Percentiles rank a stretch among this genome's conserved stretches.
Conservation (phyloP, 2,113 vertebrate genomes). For the Alligator mississippiensis region DNA sequence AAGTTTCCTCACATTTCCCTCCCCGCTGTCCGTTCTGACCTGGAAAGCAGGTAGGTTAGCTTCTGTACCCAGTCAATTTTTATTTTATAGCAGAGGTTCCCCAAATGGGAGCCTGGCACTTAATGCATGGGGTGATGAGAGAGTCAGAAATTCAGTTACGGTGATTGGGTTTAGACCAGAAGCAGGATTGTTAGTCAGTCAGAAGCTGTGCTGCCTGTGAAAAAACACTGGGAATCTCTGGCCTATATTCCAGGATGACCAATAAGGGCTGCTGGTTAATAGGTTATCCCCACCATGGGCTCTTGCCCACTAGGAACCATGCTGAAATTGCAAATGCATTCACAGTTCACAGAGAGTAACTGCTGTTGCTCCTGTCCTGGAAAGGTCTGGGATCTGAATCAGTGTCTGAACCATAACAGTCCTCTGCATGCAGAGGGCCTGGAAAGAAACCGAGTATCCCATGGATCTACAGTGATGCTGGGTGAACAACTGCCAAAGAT, state of each 20-base stretch:
- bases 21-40: not conserved
- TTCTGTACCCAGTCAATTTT: not conserved
- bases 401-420: not conserved
- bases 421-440: not conserved
- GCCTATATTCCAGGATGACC: not conserved
- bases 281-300: not conserved
- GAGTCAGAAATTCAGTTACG: too few relatives aligned
- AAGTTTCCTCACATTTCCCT: not conserved
- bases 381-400: fast-evolving
- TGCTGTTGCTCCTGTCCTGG: not conserved
- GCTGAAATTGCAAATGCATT: not conserved
- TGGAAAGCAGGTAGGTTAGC: not conserved
- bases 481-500: fast-evolving
- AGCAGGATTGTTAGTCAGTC: too few relatives aligned
- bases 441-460: not conserved
- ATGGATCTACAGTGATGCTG: not conserved
- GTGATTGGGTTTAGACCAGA: too few relatives aligned
- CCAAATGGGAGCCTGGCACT: too few relatives aligned
- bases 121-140: too few relatives aligned
- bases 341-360: not conserved
- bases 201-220: too few relatives aligned
- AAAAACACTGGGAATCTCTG: too few relatives aligned
- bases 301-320: not conserved
- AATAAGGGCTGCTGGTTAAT: not conserved
- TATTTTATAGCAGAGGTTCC: not conserved